Conservation (phyloP, 2,888 invertebrate species). For the Blomia tropicalis region DNA sequence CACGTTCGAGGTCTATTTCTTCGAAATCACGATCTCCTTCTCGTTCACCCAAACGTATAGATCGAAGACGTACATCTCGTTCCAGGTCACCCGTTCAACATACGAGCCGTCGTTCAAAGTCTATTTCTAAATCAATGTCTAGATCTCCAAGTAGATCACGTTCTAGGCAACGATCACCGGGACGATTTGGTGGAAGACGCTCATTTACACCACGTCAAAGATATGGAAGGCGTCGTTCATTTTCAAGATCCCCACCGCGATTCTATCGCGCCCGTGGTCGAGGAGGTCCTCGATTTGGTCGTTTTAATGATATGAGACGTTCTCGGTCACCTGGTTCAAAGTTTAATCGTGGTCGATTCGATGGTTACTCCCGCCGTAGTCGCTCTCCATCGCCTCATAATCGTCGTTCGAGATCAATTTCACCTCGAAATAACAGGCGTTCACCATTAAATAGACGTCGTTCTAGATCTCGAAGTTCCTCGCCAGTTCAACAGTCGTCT, state of each 20-base stretch:
- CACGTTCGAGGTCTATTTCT: not conserved
- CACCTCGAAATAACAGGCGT: slow-evolving; percentile 14
- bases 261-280: not conserved
- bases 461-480: too few species aligned
- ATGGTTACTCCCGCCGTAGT: not conserved
- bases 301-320: not conserved
- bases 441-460: slow-evolving; percentile 9
- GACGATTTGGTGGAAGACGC: not conserved
- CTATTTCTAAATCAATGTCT: slow-evolving; percentile 8
- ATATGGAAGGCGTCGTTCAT: not conserved
- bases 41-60: not conserved
- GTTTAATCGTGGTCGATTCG: not conserved
- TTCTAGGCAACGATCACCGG: slow-evolving; percentile 5
- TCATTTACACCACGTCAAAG: not conserved
- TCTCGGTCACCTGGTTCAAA: not conserved
- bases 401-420: slow-evolving; percentile 23
- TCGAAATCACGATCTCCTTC: not conserved
- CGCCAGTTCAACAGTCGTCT: too few species aligned
- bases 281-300: not conserved
- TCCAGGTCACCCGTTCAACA: slow-evolving; percentile 27
- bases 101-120: slow-evolving; percentile 26
- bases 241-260: slow-evolving; percentile 1
- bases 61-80: slow-evolving; percentile 19
- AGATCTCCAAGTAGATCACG: slow-evolving; percentile 8
- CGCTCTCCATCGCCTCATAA: slow-evolving; percentile 23